These are phyloP conservation scores for Chamaea fasciata DNA, from an alignment of 2,113 vertebrate species.

Conservation along the genomic window DNA sequence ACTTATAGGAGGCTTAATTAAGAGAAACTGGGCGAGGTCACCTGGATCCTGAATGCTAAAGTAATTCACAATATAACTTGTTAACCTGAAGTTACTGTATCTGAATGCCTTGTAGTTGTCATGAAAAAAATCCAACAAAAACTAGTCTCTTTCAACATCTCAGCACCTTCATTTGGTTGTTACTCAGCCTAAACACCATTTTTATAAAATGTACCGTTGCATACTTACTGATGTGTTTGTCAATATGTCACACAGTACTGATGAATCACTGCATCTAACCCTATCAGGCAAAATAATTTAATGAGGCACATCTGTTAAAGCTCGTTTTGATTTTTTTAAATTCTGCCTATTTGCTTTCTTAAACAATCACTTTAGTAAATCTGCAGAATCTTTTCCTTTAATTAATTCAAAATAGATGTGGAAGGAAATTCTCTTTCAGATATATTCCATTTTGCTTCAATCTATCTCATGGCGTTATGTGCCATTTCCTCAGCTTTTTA, in stretches of 20 bases:
- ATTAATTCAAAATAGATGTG: not conserved
- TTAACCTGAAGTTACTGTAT: not conserved
- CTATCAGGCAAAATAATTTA: not conserved
- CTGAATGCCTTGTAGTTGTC: not conserved
- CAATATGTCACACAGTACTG: not conserved
- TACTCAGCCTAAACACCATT: not conserved
- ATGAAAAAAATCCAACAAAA: not conserved
- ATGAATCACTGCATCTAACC: not conserved
- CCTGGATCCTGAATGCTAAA: not conserved
- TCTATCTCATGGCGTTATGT: not conserved
- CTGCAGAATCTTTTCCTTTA: not conserved
- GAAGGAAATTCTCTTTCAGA: not conserved
- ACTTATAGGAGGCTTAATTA: not conserved
- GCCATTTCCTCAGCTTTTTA: not conserved
- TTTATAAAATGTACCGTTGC: not conserved
- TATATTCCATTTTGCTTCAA: not conserved
- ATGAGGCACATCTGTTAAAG: not conserved
- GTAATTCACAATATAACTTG: not conserved
- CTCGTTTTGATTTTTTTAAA: not conserved
- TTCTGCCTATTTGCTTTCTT: not conserved
- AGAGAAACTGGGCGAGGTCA: not conserved
- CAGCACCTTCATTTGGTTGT: not conserved
- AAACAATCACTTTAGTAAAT: not conserved
- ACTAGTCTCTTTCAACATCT: not conserved
- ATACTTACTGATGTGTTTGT: not conserved